Percentiles rank a stretch among this genome's conserved stretches.
Evolutionary conservation across 2,888 invertebrate species (phyloP).

Genomic region (Epinotia ramella): DNA sequence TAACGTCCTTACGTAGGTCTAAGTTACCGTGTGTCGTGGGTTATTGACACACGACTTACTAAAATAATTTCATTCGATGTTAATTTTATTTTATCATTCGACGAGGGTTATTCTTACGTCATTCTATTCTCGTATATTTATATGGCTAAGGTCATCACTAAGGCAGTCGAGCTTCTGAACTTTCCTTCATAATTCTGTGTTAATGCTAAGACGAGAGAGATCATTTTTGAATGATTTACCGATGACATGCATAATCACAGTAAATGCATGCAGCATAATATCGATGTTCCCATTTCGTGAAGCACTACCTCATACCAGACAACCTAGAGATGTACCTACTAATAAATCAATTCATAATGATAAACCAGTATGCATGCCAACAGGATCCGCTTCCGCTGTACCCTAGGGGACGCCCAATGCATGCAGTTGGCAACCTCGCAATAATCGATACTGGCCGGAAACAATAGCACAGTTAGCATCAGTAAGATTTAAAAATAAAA

Average conservation of each 20-base stretch:
- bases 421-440: constrained; percentile 18
- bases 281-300: background rate
- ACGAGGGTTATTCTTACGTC: no score
- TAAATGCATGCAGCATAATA: background rate
- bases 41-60: no score
- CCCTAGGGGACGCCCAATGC: constrained; percentile 18
- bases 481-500: no score
- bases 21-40: no score
- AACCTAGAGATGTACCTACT: background rate
- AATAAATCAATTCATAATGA: constrained; percentile 24
- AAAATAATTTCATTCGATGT: no score
- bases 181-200: no score
- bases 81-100: no score
- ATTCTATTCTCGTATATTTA: no score
- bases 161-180: no score
- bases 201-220: no score
- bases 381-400: constrained; percentile 12
- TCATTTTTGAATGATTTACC: background rate
- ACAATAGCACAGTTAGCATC: background rate
- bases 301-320: background rate
- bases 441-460: background rate
- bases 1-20: no score
- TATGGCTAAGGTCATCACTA: no score
- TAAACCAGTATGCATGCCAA: constrained; percentile 15
- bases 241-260: background rate